Conservation (phyloP, 1,140 invertebrate species). For the Aphelenchoides avenae region DNA sequence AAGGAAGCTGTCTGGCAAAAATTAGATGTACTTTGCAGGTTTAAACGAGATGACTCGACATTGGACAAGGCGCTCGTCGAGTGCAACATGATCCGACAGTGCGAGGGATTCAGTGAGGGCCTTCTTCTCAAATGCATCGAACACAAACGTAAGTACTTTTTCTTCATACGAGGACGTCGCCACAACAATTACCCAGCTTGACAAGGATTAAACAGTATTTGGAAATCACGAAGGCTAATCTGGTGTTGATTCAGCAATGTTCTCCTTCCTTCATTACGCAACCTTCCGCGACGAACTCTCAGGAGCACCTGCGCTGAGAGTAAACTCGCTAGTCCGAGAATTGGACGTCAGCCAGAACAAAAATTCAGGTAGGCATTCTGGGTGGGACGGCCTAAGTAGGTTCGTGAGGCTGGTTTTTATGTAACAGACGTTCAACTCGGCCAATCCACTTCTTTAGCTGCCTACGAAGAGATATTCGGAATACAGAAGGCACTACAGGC, state of each 20-base stretch:
- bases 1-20: not conserved
- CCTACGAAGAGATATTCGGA: constrained; percentile 50
- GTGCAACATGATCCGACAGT: constrained; percentile 38
- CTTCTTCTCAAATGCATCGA: constrained; percentile 52
- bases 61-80: constrained; percentile 46
- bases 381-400: not conserved
- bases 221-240: not conserved
- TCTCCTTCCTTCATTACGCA: constrained; percentile 48
- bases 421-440: not conserved
- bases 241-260: constrained; percentile 41
- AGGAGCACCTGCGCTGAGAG: not conserved
- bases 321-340: not conserved
- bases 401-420: constrained; percentile 13
- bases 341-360: not conserved
- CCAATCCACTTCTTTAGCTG: constrained; percentile 35
- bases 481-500: constrained; percentile 41
- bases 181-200: not conserved
- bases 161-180: constrained; percentile 11
- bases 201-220: not conserved
- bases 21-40: constrained; percentile 37
- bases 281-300: constrained; percentile 19
- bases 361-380: constrained; percentile 11
- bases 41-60: constrained; percentile 38
- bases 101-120: constrained; percentile 32
- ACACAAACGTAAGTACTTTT: constrained; percentile 39